Evolutionary conservation across 2,888 invertebrate species (phyloP).

Genomic region (Nipponacmea schrenckii): DNA sequence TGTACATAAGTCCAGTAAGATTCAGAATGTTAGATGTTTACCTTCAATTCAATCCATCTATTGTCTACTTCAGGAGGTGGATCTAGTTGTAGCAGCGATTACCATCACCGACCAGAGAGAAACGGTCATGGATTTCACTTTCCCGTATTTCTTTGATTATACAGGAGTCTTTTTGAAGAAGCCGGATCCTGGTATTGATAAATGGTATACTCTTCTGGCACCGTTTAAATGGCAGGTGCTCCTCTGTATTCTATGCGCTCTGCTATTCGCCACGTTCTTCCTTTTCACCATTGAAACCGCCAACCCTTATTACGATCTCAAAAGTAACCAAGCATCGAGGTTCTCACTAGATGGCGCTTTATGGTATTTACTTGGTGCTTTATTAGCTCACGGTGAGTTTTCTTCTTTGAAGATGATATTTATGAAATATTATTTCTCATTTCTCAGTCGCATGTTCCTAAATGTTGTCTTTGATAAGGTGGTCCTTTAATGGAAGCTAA

Average conservation of each 20-base stretch:
- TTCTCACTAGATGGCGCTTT: not conserved
- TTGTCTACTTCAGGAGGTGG: not conserved
- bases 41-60: too few relatives aligned
- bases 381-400: not conserved
- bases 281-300: not conserved
- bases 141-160: not conserved
- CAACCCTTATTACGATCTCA: not conserved
- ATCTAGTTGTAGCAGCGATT: not conserved
- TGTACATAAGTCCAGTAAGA: too few relatives aligned
- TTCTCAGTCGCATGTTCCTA: too few relatives aligned
- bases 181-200: not conserved
- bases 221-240: slow-evolving; percentile 13
- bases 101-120: not conserved
- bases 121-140: not conserved
- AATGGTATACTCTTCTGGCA: slow-evolving; percentile 7
- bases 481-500: too few relatives aligned
- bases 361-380: not conserved
- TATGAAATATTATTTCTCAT: too few relatives aligned
- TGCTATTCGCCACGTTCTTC: slow-evolving; percentile 7
- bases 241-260: slow-evolving; percentile 6
- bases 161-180: not conserved
- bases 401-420: too few relatives aligned
- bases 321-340: not conserved
- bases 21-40: too few relatives aligned
- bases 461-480: too few relatives aligned